Evolutionary conservation across 2,113 vertebrate species (phyloP).

Genomic region (Nesogale talazaci): DNA sequence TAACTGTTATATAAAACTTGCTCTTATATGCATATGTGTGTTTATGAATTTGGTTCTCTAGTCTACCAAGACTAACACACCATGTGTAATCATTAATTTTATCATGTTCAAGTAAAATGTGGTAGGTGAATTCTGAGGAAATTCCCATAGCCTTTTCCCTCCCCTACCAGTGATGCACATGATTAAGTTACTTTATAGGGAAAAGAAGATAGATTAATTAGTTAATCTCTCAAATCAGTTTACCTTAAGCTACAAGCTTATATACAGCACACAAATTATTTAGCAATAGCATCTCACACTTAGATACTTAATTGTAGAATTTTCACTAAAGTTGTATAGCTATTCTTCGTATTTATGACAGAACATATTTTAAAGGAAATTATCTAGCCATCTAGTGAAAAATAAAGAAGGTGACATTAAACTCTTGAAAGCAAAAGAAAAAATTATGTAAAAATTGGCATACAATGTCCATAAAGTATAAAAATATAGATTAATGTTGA

Average conservation of each 20-base stretch:
- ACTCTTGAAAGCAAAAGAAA: constrained; percentile 13
- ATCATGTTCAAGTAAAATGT: background rate
- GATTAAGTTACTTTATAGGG: background rate
- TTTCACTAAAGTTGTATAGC: background rate
- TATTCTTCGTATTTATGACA: background rate
- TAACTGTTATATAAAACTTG: too few species aligned
- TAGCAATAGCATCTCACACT: background rate
- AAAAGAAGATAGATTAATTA: background rate
- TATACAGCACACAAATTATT: background rate
- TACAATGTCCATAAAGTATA: constrained; percentile 1
- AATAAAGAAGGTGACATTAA: constrained; percentile 40
- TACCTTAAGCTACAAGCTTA: background rate
- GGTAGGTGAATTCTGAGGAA: background rate
- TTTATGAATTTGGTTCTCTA: too few species aligned
- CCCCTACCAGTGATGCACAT: background rate
- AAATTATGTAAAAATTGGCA: constrained; percentile 18
- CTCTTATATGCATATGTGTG: too few species aligned
- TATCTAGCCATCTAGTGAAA: background rate
- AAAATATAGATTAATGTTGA: background rate
- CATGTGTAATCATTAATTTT: background rate
- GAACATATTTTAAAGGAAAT: constrained; percentile 32
- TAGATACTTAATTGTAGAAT: constrained; percentile 35
- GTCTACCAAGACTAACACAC: too few species aligned
- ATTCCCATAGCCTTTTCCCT: background rate
- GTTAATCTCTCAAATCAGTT: background rate